Percentiles rank a stretch among this genome's conserved stretches.
These are phyloP conservation scores for Eucera pruinosa DNA, from an alignment of 2,888 invertebrate genomes.

Conservation along the genomic window DNA sequence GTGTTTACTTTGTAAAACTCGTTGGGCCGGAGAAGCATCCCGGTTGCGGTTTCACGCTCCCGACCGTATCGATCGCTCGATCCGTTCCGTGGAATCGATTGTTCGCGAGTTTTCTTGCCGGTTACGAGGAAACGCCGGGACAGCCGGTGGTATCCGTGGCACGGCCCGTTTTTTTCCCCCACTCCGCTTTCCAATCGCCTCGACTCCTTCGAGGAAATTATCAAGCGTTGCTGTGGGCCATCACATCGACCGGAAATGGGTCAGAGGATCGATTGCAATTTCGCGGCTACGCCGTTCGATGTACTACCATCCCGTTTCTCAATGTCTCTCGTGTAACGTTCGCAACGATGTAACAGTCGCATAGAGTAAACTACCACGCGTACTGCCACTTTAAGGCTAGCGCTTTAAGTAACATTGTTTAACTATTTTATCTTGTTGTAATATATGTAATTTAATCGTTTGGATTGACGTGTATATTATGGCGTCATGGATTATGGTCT, in stretches of 20 bases:
- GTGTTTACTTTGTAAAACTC: constrained; percentile 73
- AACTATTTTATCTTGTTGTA: too few species aligned
- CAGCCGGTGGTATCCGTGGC: constrained; percentile 39
- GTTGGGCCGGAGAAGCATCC: constrained; percentile 50
- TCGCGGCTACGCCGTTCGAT: constrained; percentile 49
- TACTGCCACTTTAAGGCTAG: too few species aligned
- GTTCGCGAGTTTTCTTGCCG: constrained; percentile 66
- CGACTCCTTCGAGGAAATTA: constrained; percentile 36
- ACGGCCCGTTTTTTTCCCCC: constrained; percentile 24
- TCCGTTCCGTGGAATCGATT: constrained; percentile 72
- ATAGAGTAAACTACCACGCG: too few species aligned
- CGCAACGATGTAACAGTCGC: too few species aligned
- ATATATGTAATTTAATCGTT: too few species aligned
- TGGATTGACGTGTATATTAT: too few species aligned
- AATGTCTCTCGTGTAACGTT: too few species aligned
- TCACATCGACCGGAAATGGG: constrained; percentile 36
- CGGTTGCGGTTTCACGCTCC: constrained; percentile 32
- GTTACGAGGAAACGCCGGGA: constrained; percentile 58
- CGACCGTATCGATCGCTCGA: constrained; percentile 72
- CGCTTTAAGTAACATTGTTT: too few species aligned
- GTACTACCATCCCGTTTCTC: constrained; percentile 24
- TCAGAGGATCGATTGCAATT: constrained; percentile 48
- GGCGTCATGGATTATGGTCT: too few species aligned
- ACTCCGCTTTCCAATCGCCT: constrained; percentile 36
- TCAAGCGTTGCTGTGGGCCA: neutral